Evolutionary conservation across 2,888 invertebrate genomes (phyloP), one percentile per base, ranked within the genome.

Genomic region (Leptinotarsa haldemani): DNA sequence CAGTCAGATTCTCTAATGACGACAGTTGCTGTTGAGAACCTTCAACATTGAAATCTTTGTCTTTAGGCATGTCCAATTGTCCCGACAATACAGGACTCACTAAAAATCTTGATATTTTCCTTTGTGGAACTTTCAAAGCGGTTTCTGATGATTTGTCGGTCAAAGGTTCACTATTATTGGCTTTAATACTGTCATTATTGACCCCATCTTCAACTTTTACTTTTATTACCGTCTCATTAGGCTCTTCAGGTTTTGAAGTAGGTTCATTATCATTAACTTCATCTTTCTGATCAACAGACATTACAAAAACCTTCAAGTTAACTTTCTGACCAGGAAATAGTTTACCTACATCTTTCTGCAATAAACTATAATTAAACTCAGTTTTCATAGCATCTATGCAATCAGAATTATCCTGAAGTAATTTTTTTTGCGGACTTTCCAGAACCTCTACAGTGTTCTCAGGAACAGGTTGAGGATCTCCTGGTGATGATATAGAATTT

Each of bases 61-160:
- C 86, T 78, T 86, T 86, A 1, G 88, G 87, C 68, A 88, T 74
- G 73, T 86, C 86, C 70, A 89, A 85, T 79, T 88, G 90, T 9
- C 87, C 87, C 83, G 92, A 92, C 48, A 93, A 89, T 1, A 95
- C 94, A 25, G 95, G 94, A 86, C 94, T 95, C 80, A 95, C 94
- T 85, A 94, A 90, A 88, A 95, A 95, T 73, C 95, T 89, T 47
- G 95, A 95, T 81, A 95, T 93, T 86, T 95, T 95, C 74, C 94
- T 89, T 80, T 91, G 91, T 12, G 89, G 87, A 20, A 88, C 86
- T 74, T 89, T 89, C 50, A 84, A 75, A 18, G 74, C 66, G 2
- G 20, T 50, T 53, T 79, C 76, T 15, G 78, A 80, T 74, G 72
- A 70, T 70, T 81, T 78, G 65, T 79, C 80, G 40, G 56, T 68